A percentile compares a stretch with the other conserved stretches of the same genome.
phyloP scores from a whole-genome alignment of 2,113 vertebrate species.

The Hyperoodon ampullatus region DNA sequence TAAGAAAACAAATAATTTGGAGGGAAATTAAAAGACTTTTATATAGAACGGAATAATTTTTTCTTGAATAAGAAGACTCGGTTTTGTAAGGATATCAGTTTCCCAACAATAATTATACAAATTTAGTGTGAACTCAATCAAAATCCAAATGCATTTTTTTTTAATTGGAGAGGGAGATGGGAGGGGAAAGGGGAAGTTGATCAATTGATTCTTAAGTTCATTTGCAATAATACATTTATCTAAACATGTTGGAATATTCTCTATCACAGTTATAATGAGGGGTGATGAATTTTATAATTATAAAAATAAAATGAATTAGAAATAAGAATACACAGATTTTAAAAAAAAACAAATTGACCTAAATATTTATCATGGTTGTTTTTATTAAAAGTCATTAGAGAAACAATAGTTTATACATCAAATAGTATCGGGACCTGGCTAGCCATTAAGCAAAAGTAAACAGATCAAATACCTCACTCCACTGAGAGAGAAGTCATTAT shows the following conservation, averaged over 20 bases:
- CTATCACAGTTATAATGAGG: neutral
- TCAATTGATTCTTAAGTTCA: neutral
- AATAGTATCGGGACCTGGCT: neutral
- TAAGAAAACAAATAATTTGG: neutral
- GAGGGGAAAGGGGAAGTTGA: neutral
- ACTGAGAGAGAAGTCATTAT: conserved; percentile 8
- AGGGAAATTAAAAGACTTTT: neutral
- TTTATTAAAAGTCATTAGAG: neutral
- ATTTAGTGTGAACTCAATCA: neutral
- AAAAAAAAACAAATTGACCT: neutral
- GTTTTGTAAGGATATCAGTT: neutral
- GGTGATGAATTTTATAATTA: neutral
- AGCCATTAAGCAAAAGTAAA: conserved; percentile 2
- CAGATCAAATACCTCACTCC: neutral
- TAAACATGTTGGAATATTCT: neutral
- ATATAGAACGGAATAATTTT: neutral
- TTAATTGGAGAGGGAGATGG: neutral
- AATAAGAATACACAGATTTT: neutral
- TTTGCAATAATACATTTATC: neutral
- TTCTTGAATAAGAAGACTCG: neutral
- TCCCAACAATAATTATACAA: neutral
- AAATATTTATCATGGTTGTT: neutral
- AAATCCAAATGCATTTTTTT: neutral
- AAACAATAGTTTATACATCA: neutral
- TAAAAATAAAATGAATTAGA: neutral